Percentiles rank a stretch among this genome's conserved stretches.
Evolutionary conservation across 2,113 vertebrate species (phyloP).

Genomic region (Gymnarchus niloticus): DNA sequence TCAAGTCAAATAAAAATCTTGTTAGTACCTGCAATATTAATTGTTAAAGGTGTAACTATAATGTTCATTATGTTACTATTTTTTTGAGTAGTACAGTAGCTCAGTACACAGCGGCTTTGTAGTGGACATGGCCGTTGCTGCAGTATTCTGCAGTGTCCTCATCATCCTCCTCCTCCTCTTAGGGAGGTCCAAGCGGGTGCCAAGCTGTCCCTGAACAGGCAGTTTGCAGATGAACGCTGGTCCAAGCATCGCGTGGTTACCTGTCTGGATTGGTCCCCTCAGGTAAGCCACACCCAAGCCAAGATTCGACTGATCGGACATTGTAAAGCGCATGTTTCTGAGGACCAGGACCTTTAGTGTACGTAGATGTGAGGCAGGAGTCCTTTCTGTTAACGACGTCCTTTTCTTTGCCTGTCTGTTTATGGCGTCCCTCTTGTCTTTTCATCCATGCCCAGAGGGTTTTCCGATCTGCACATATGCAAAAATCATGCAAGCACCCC

Average conservation of each 20-base stretch:
- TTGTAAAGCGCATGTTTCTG: too few relatives aligned
- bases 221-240: slow-evolving; percentile 96
- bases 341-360: background rate
- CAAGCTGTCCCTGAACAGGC: slow-evolving; percentile 86
- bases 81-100: too few relatives aligned
- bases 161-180: slow-evolving; percentile 26
- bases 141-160: background rate
- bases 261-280: slow-evolving; percentile 96
- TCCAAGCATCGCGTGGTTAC: slow-evolving; percentile 96
- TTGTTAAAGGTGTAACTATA: too few relatives aligned
- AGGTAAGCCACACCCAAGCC: slow-evolving; percentile 65
- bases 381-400: background rate
- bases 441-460: background rate
- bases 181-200: slow-evolving; percentile 94
- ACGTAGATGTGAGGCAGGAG: background rate
- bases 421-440: background rate
- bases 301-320: too few relatives aligned
- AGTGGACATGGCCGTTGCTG: background rate
- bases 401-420: background rate
- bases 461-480: background rate
- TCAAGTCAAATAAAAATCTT: too few relatives aligned
- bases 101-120: too few relatives aligned
- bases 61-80: too few relatives aligned
- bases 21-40: too few relatives aligned
- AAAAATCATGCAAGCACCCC: background rate